Evolutionary conservation across 2,888 invertebrate genomes (phyloP).

Genomic region (Dasysyrphus tricinctus): DNA sequence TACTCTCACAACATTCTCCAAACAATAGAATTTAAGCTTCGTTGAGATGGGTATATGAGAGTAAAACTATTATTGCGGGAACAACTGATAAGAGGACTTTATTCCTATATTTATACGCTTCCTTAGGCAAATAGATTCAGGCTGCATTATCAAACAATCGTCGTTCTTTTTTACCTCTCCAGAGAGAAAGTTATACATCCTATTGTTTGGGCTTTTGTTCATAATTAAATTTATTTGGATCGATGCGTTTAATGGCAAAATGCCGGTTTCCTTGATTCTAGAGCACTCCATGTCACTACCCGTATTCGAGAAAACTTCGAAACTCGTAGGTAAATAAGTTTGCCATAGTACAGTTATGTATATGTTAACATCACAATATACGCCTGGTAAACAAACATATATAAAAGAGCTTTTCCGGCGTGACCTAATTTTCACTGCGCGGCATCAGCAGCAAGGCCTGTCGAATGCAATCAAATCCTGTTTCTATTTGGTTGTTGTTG

Average conservation of each 20-base stretch:
- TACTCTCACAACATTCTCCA: background rate
- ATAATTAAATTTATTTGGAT: conserved; percentile 69
- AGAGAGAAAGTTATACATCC: background rate
- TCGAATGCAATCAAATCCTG: conserved; percentile 61
- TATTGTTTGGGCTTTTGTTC: conserved; percentile 19
- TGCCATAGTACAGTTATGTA: background rate
- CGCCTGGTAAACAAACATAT: conserved; percentile 19
- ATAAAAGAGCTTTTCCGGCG: conserved; percentile 60
- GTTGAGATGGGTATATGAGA: conserved; percentile 6
- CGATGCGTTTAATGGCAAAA: conserved; percentile 56
- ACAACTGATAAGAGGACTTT: conserved; percentile 39
- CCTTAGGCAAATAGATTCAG: conserved; percentile 13
- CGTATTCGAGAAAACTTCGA: background rate
- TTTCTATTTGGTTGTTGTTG: background rate
- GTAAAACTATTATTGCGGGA: conserved; percentile 15
- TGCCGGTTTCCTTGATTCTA: conserved; percentile 40
- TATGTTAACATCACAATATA: background rate
- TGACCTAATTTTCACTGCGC: conserved; percentile 68
- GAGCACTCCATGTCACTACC: background rate
- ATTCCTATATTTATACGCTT: conserved; percentile 6
- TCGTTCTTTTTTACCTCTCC: background rate
- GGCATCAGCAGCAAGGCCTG: conserved; percentile 36
- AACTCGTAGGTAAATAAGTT: background rate
- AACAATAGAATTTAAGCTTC: conserved; percentile 38
- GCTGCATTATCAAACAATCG: background rate